Evolutionary conservation across 35 echinoderm and acorn worm genomes (phyloP).

Genomic region (Heliocidaris tuberculata): DNA sequence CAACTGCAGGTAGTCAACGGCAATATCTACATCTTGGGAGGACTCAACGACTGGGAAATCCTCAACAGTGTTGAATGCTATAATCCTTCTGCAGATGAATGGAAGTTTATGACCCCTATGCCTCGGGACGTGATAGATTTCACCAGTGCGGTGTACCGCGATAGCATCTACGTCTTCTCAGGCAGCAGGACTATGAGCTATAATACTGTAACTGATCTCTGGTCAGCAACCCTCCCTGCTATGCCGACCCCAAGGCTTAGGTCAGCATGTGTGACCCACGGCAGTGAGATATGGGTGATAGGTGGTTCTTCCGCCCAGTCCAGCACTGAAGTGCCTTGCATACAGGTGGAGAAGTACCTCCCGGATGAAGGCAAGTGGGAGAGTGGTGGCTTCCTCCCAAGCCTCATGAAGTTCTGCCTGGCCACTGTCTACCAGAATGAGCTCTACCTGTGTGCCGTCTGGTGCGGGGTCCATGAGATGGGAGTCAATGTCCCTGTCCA

Average conservation of each 20-base stretch:
- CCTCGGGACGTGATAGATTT: slow-evolving; percentile 79
- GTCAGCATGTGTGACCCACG: slow-evolving; percentile 34
- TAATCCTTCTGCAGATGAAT: slow-evolving; percentile 68
- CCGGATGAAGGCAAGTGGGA: slow-evolving; percentile 57
- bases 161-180: slow-evolving; percentile 75
- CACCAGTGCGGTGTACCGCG: slow-evolving; percentile 45
- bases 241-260: slow-evolving; percentile 69
- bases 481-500: slow-evolving; percentile 55
- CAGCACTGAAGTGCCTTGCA: slow-evolving; percentile 52
- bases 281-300: slow-evolving; percentile 71
- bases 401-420: slow-evolving; percentile 60
- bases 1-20: slow-evolving; percentile 38
- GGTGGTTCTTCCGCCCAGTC: slow-evolving; percentile 58
- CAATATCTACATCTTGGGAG: slow-evolving; percentile 64
- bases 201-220: slow-evolving; percentile 58
- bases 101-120: slow-evolving; percentile 68
- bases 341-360: slow-evolving; percentile 53
- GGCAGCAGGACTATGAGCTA: slow-evolving; percentile 84
- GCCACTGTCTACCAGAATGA: slow-evolving; percentile 48
- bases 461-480: slow-evolving; percentile 72
- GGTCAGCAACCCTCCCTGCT: slow-evolving; percentile 59
- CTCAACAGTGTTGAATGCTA: slow-evolving; percentile 79
- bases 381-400: slow-evolving; percentile 36
- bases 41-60: slow-evolving; percentile 80
- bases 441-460: slow-evolving; percentile 73